phyloP scores from a whole-genome alignment of 2,797 vertebrate species.

The Anisognathus igniventris region DNA sequence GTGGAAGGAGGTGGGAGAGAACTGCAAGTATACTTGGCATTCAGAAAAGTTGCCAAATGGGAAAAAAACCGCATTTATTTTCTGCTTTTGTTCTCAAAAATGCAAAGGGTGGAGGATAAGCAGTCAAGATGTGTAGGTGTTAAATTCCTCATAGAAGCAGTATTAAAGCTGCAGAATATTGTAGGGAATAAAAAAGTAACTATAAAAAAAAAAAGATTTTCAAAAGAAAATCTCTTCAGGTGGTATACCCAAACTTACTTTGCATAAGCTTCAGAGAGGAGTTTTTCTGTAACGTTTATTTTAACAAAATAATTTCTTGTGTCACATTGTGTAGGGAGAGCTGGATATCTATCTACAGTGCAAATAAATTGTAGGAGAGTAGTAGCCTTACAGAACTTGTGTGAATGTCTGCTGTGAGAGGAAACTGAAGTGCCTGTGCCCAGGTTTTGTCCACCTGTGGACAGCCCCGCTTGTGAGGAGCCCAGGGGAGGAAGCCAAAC shows the following conservation, averaged over 20 bases:
- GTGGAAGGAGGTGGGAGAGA: constrained; percentile 38
- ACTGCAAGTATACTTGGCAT: constrained; percentile 4
- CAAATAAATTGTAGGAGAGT: not conserved
- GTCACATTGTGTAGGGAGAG: not conserved
- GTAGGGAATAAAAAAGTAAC: not conserved
- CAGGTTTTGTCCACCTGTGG: not conserved
- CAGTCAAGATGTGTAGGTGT: not conserved
- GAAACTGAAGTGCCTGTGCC: not conserved
- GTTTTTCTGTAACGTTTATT: not conserved
- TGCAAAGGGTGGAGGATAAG: not conserved
- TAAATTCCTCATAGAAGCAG: not conserved
- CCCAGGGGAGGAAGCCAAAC: accelerated
- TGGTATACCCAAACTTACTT: not conserved
- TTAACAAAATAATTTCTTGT: not conserved
- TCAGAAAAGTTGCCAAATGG: constrained; percentile 9
- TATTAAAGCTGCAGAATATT: not conserved
- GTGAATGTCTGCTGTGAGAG: not conserved
- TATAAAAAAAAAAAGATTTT: not conserved
- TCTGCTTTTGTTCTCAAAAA: constrained; percentile 14
- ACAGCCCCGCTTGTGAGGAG: not conserved
- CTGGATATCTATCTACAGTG: accelerated
- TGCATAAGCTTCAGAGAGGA: not conserved
- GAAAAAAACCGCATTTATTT: not conserved
- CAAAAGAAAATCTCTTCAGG: not conserved
- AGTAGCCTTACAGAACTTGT: too few relatives aligned